Evolutionary conservation across 2,113 vertebrate genomes (phyloP).

Genomic region (Ptilonorhynchus violaceus): DNA sequence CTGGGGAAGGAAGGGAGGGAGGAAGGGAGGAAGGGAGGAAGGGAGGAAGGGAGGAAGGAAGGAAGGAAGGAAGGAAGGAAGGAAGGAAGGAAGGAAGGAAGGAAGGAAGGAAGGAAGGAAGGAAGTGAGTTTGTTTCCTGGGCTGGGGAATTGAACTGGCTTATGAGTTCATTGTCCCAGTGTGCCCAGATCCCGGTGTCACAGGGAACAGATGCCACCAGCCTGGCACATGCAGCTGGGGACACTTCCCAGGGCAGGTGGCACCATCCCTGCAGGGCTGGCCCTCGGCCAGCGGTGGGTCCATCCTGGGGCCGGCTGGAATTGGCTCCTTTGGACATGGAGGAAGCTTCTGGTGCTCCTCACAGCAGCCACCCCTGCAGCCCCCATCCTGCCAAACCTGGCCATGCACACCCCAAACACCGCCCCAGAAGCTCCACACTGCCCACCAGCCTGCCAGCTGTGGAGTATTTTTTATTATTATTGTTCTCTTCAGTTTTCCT

Average conservation of each 20-base stretch:
- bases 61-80: no score
- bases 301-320: not conserved
- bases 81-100: no score
- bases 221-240: rapidly evolving
- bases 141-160: not conserved
- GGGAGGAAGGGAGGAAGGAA: no score
- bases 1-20: not conserved
- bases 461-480: not conserved
- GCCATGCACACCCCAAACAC: not conserved
- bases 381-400: not conserved
- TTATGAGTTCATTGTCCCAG: not conserved
- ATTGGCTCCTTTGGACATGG: not conserved
- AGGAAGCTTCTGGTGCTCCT: not conserved
- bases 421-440: not conserved
- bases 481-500: not conserved
- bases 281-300: not conserved
- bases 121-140: no score
- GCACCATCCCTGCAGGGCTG: not conserved
- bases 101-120: no score
- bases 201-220: not conserved
- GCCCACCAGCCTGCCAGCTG: not conserved
- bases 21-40: no score
- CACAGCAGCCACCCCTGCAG: not conserved
- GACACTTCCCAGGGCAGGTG: not conserved
- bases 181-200: not conserved